These are phyloP conservation scores for Fopius arisanus DNA, from an alignment of 1,140 invertebrate species.

Conservation along the genomic window DNA sequence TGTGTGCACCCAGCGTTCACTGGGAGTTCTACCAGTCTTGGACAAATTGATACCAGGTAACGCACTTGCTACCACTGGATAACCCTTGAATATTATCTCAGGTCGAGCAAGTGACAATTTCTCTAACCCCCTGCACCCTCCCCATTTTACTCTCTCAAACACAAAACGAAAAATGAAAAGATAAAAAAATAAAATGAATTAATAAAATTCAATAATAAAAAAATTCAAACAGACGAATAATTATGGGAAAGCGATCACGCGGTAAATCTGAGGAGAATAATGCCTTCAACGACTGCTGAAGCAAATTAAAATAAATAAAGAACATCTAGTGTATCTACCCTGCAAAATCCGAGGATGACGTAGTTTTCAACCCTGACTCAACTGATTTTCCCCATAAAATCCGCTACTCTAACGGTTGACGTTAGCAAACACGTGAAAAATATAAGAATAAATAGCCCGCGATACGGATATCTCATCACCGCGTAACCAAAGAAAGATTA, in stretches of 20 bases:
- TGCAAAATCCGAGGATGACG: too few species aligned
- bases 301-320: too few species aligned
- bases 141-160: too few species aligned
- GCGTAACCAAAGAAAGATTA: not conserved
- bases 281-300: too few species aligned
- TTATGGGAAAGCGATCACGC: too few species aligned
- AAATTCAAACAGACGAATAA: too few species aligned
- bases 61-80: constrained; percentile 46
- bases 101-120: not conserved
- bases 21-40: constrained; percentile 51
- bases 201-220: too few species aligned
- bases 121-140: too few species aligned
- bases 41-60: constrained; percentile 64
- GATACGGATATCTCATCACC: not conserved
- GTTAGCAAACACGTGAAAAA: not conserved
- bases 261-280: too few species aligned
- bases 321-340: too few species aligned
- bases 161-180: too few species aligned
- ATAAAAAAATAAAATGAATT: too few species aligned
- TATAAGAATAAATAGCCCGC: not conserved
- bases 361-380: not conserved
- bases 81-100: not conserved
- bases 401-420: not conserved
- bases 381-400: not conserved
- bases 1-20: constrained; percentile 35